These are phyloP conservation scores for Bovichtus variegatus DNA, from an alignment of 2,797 vertebrate genomes.

Conservation along the genomic window DNA sequence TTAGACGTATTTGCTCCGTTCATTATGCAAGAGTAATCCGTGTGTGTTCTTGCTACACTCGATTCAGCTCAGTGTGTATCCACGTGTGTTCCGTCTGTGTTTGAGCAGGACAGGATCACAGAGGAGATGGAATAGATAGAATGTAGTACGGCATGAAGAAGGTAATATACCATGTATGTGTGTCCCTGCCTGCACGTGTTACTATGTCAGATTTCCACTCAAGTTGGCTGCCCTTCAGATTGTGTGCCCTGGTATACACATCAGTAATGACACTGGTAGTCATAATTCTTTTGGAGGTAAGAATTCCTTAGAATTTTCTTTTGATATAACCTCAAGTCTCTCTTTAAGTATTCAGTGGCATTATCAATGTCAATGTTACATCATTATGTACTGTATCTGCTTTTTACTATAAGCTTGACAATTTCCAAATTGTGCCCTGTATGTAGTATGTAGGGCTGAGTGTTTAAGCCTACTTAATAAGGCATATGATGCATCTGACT, in stretches of 20 bases:
- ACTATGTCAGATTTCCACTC: slow-evolving; percentile 29
- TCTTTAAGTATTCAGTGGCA: background rate
- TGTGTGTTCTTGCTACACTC: slow-evolving; percentile 22
- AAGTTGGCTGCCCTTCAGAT: slow-evolving; percentile 25
- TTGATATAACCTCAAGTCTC: background rate
- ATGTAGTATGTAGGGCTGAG: background rate
- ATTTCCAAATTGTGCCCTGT: background rate
- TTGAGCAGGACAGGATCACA: slow-evolving; percentile 2
- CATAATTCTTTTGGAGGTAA: background rate
- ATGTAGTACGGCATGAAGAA: background rate
- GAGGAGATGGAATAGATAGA: slow-evolving; percentile 3
- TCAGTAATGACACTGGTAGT: background rate
- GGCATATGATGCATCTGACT: background rate
- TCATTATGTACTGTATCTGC: background rate
- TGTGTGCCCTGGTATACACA: background rate
- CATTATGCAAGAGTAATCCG: slow-evolving; percentile 47
- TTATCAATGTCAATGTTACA: background rate
- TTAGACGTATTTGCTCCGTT: slow-evolving; percentile 61
- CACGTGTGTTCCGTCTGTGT: slow-evolving; percentile 17
- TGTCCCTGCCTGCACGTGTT: background rate
- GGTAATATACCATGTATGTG: background rate
- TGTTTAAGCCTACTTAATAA: background rate
- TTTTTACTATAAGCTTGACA: background rate
- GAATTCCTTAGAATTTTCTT: slow-evolving; percentile 1
- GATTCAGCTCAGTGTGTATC: slow-evolving; percentile 14